Evolutionary conservation across 2,888 invertebrate genomes (phyloP).

Genomic region (Diaprepes abbreviatus): DNA sequence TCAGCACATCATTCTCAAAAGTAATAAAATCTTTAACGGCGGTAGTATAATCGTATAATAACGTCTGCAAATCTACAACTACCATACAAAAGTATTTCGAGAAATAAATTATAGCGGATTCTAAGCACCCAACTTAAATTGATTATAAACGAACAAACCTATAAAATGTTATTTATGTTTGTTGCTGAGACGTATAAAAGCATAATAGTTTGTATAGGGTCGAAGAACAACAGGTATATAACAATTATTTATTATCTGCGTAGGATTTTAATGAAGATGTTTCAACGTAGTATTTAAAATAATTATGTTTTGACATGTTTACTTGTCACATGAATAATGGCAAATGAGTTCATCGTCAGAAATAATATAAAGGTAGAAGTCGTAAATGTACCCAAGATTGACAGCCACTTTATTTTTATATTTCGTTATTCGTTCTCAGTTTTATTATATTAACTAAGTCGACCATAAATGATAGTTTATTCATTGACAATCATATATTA

Average conservation of each 20-base stretch:
- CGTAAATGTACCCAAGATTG: neutral
- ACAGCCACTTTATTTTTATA: neutral
- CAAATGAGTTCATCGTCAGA: neutral
- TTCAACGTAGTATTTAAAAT: neutral
- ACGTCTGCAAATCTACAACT: slow-evolving; percentile 37
- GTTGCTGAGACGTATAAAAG: slow-evolving; percentile 13
- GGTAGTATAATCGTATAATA: slow-evolving; percentile 32
- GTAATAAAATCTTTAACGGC: slow-evolving; percentile 30
- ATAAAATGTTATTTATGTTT: slow-evolving; percentile 36
- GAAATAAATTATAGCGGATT: slow-evolving; percentile 29
- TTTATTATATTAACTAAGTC: too few relatives aligned
- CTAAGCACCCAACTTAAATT: slow-evolving; percentile 28
- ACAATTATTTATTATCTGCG: slow-evolving; percentile 18
- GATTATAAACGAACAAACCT: slow-evolving; percentile 38
- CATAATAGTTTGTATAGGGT: slow-evolving; percentile 3
- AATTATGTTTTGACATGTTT: neutral
- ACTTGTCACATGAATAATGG: slow-evolving; percentile 3
- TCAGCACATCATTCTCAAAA: slow-evolving; percentile 28
- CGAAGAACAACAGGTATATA: slow-evolving; percentile 29
- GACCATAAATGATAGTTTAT: too few relatives aligned
- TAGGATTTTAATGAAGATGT: slow-evolving; percentile 29
- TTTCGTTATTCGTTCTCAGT: neutral
- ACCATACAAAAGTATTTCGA: slow-evolving; percentile 34
- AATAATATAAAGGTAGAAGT: neutral
- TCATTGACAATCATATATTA: too few relatives aligned